A percentile compares a stretch with the other conserved stretches of the same genome.
These are phyloP conservation scores for Pristionchus arcanus DNA, from an alignment of 2,888 invertebrate species.

Conservation along the genomic window DNA sequence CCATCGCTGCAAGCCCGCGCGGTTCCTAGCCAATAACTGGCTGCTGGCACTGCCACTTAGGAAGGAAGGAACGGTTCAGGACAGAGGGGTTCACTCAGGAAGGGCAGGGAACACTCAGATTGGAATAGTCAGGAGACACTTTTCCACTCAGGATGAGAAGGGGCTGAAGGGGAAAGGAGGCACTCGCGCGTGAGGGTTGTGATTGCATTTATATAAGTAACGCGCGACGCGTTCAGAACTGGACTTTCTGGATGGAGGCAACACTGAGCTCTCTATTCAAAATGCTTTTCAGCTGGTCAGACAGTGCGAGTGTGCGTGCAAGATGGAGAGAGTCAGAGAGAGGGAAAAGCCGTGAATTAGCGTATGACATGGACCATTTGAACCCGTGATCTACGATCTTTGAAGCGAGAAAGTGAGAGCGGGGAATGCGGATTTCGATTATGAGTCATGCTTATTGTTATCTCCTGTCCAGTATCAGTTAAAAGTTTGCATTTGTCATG, in stretches of 20 bases:
- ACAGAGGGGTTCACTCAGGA: neutral
- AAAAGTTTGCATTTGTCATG: too few relatives aligned
- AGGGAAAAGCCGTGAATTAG: neutral
- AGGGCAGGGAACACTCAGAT: neutral
- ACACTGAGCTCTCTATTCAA: neutral
- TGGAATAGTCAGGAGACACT: neutral
- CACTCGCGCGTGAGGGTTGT: constrained; percentile 19
- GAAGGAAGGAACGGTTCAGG: neutral
- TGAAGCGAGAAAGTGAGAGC: neutral
- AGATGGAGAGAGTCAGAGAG: neutral
- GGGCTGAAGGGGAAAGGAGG: neutral
- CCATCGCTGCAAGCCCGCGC: neutral
- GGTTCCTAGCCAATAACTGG: neutral
- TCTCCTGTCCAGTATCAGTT: too few relatives aligned
- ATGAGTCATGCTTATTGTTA: neutral
- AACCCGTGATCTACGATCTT: constrained; percentile 49
- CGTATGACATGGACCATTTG: constrained; percentile 49
- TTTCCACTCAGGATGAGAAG: neutral
- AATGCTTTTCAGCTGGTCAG: neutral
- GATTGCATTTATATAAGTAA: constrained; percentile 51
- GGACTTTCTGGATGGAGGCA: constrained; percentile 34
- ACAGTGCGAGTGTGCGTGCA: neutral
- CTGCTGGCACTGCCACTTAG: neutral
- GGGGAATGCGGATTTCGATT: neutral
- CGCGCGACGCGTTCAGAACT: constrained; percentile 14